Evolutionary conservation across 2,888 invertebrate genomes (phyloP).

Genomic region (Orchesella flavescens): DNA sequence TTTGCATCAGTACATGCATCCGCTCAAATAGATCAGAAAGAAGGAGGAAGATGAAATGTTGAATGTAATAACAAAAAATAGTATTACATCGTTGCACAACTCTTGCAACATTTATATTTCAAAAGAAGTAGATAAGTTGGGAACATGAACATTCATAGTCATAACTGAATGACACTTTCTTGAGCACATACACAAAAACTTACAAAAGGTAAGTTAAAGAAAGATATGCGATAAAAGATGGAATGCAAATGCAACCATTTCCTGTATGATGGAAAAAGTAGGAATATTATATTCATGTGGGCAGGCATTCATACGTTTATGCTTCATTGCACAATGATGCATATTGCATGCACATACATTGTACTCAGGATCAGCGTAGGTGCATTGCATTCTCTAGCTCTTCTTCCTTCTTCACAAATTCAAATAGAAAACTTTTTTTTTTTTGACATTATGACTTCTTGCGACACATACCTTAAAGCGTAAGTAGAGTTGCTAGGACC

Average conservation of each 20-base stretch:
- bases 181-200: neutral
- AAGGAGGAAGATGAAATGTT: neutral
- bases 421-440: conserved; percentile 41
- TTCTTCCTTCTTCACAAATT: neutral
- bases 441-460: conserved; percentile 51
- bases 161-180: neutral
- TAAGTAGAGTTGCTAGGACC: too few species aligned
- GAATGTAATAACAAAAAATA: neutral
- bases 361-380: neutral
- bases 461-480: neutral
- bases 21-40: neutral
- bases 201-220: neutral
- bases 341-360: neutral
- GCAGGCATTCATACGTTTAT: conserved; percentile 15
- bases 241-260: neutral
- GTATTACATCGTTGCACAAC: neutral
- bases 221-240: neutral
- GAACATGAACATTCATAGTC: neutral
- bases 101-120: neutral
- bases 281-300: conserved; percentile 1
- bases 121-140: neutral
- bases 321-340: neutral
- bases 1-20: neutral
- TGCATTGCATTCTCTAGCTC: neutral
- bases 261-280: neutral